Evolutionary conservation across 2,888 invertebrate species (phyloP).

Genomic region (Iselma pallidipennis): DNA sequence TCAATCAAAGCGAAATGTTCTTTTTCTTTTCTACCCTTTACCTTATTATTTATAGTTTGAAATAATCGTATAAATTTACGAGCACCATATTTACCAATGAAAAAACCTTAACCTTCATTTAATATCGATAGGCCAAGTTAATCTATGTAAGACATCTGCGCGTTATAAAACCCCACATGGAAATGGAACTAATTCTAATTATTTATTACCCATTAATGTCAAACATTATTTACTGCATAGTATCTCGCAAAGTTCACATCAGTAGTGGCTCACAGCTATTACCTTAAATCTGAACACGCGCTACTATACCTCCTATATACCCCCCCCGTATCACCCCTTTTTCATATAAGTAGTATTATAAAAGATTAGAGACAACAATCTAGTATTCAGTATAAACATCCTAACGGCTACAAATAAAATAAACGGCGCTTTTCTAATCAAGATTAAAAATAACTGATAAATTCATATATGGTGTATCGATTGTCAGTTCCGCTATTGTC

Average conservation of each 20-base stretch:
- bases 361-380: not conserved
- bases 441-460: not conserved
- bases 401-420: not conserved
- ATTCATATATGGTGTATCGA: not conserved
- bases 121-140: slow-evolving; percentile 39
- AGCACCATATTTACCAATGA: slow-evolving; percentile 27
- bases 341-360: not conserved
- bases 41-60: slow-evolving; percentile 32
- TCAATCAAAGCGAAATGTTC: not conserved
- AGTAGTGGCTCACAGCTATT: slow-evolving; percentile 30
- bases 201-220: slow-evolving; percentile 39
- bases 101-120: slow-evolving; percentile 40
- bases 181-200: slow-evolving; percentile 45
- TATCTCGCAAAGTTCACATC: slow-evolving; percentile 33
- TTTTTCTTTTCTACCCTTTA: slow-evolving; percentile 14
- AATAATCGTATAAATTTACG: slow-evolving; percentile 39
- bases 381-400: not conserved
- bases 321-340: not conserved
- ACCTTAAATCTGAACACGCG: slow-evolving; percentile 19
- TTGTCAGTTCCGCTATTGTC: not conserved
- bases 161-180: slow-evolving; percentile 42
- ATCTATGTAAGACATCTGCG: slow-evolving; percentile 45
- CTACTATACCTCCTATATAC: not conserved
- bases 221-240: slow-evolving; percentile 35
- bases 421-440: not conserved